phyloP scores from a whole-genome alignment of 2,888 invertebrate genomes.

The Lottia scabra region DNA sequence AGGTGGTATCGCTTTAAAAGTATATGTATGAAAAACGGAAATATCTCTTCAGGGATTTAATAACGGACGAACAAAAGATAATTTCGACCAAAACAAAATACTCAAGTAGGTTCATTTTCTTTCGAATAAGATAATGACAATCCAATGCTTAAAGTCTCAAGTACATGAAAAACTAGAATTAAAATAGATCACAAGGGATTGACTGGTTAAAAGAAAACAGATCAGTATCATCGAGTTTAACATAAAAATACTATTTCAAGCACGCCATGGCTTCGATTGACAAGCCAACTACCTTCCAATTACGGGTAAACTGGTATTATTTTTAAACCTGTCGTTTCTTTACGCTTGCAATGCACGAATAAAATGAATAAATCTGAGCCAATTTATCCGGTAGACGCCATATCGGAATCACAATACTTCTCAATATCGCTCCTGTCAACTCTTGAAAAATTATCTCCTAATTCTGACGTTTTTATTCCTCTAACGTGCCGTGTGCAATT shows the following conservation, averaged over 20 bases:
- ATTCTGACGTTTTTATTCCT: constrained; percentile 1
- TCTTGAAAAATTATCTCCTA: constrained; percentile 2
- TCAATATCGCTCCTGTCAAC: not conserved
- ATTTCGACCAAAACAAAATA: not conserved
- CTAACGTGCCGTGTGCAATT: constrained; percentile 3
- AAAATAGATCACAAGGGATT: not conserved
- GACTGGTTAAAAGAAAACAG: not conserved
- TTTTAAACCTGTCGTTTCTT: constrained; percentile 1
- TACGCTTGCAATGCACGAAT: constrained; percentile 5
- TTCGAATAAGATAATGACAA: not conserved
- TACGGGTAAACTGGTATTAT: not conserved
- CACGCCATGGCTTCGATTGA: constrained; percentile 2
- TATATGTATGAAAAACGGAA: too few relatives aligned
- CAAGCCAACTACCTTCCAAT: not conserved
- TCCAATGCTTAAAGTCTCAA: not conserved
- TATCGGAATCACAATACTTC: constrained; percentile 1
- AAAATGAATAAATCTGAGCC: constrained; percentile 4
- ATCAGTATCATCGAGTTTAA: not conserved
- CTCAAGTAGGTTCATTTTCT: not conserved
- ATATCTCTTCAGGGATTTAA: not conserved
- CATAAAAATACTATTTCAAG: not conserved
- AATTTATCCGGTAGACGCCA: constrained; percentile 6
- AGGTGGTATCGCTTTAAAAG: too few relatives aligned
- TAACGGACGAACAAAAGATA: not conserved
- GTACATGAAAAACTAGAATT: constrained; percentile 2